Base-by-base conservation (phyloP, 2,888 invertebrate species). In the Synanthedon formicaeformis region DNA sequence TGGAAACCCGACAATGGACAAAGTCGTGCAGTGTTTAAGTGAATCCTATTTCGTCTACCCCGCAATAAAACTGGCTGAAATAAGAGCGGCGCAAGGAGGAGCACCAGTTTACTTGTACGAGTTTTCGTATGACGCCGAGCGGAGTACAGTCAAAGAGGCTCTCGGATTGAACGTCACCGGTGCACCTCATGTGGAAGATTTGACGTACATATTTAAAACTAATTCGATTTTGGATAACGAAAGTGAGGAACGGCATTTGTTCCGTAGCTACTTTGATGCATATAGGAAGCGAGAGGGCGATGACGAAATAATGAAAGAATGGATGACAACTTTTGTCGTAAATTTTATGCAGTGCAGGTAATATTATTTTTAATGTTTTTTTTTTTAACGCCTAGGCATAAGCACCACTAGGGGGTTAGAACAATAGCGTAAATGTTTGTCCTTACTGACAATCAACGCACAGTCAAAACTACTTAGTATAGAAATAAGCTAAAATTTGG, bases 151-250 rank as follows among this genome's bases (percentile, higher is more conserved):
- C 51, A 88, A 88, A 61, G 69, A 83, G 41, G 66, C 64, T 0
- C 62, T 59, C 6, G 73, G 75, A 54, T 57, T 83, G 16, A 67
- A 75, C 1, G 76, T 84, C 48, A 70, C 74, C 1, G 91, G 90
- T 8, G 89, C 88, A 4, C 89, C 85, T n/a, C 91, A 91, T 56
- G 81, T 88, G 1, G 91, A 91, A 61, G 91, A 91, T 65, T 61
- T 90, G 65, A 89, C 89, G 1, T 90, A 89, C 57, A 62, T 90
- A 10, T 90, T 91, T 58, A 69, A 67, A 51, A 65, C 69, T 1
- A 81, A 80, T 59, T 72, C 76, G 1, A 59, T 74, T 52, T 54
- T 72, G 27, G 62, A 59, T 1, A 41, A 40, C 12, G 13, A 12
- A 8, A 12, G n/a, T 34, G 49, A 49, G 5, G 16, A 16, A 14